Conservation (phyloP, 2,113 vertebrate species). For the Anarrhichthys ocellatus region DNA sequence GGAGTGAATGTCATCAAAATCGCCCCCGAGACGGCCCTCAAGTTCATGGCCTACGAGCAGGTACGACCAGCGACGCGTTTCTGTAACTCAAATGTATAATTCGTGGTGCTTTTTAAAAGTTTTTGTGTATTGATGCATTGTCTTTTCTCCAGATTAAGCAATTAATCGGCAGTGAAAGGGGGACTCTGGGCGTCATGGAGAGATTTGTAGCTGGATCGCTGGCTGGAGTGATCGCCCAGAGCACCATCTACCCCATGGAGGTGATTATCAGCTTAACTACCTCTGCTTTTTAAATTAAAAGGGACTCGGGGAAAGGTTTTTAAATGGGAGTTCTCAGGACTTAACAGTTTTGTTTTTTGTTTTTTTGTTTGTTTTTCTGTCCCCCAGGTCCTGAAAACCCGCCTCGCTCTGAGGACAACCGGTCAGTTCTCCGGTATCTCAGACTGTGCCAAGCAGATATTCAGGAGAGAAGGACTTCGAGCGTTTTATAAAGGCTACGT, state of each 20-base stretch:
- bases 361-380: background rate
- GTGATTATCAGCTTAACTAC: conserved; percentile 75
- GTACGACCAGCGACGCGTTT: conserved; percentile 63
- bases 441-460: conserved; percentile 92
- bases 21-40: conserved; percentile 94
- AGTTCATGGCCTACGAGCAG: conserved; percentile 99
- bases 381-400: conserved; percentile 93
- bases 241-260: conserved; percentile 98
- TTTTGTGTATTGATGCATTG: background rate
- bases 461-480: conserved; percentile 86
- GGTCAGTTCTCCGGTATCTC: conserved; percentile 92
- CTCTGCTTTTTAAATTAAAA: background rate
- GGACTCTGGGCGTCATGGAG: conserved; percentile 89
- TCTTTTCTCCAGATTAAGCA: conserved; percentile 88
- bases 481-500: conserved; percentile 97
- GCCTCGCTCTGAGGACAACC: conserved; percentile 90
- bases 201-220: conserved; percentile 92
- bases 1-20: conserved; percentile 96
- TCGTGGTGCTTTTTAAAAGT: fast-evolving
- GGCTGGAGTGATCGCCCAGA: conserved; percentile 94
- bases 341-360: background rate
- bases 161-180: conserved; percentile 89
- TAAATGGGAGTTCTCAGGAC: background rate
- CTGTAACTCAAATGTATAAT: too few relatives aligned
- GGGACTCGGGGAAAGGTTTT: too few relatives aligned